A percentile compares a stretch with the other conserved stretches of the same genome.
Conservation (phyloP, 2,888 invertebrate species). For the Thera obeliscata region DNA sequence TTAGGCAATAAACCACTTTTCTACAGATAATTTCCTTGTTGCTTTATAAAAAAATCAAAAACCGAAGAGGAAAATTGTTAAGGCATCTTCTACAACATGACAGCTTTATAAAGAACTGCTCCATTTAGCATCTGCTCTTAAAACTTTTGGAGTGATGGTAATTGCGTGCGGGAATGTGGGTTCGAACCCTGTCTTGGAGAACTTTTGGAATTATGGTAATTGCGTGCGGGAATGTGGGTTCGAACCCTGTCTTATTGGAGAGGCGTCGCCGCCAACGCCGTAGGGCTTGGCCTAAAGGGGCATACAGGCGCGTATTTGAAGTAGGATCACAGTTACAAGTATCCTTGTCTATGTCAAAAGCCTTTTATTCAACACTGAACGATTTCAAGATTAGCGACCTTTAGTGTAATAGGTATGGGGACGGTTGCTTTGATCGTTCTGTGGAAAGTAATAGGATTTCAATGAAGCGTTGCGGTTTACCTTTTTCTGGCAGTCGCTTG, state of each 20-base stretch:
- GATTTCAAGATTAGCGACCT: neutral
- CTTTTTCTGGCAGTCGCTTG: no score
- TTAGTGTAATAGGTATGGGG: neutral
- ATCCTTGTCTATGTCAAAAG: slow-evolving; percentile 5
- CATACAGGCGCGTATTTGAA: slow-evolving; percentile 13
- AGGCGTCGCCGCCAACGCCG: slow-evolving; percentile 12
- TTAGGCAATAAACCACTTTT: no score
- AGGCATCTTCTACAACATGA: no score
- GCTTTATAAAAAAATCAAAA: no score
- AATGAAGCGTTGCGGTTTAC: no score
- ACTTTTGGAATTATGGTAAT: neutral
- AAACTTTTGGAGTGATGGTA: neutral
- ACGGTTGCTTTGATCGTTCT: no score
- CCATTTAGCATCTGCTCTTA: no score
- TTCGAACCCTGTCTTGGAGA: neutral
- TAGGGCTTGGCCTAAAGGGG: slow-evolving; percentile 18
- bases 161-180: neutral
- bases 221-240: neutral
- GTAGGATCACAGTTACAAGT: slow-evolving; percentile 17
- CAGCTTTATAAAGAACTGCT: no score
- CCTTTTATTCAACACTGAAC: slow-evolving; percentile 4
- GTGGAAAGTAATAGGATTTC: no score
- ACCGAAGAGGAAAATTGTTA: no score
- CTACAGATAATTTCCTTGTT: no score
- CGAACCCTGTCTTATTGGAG: neutral